Percentiles rank a stretch among this genome's conserved stretches.
Conservation (phyloP, 2,888 invertebrate genomes). For the Volucella zonaria region DNA sequence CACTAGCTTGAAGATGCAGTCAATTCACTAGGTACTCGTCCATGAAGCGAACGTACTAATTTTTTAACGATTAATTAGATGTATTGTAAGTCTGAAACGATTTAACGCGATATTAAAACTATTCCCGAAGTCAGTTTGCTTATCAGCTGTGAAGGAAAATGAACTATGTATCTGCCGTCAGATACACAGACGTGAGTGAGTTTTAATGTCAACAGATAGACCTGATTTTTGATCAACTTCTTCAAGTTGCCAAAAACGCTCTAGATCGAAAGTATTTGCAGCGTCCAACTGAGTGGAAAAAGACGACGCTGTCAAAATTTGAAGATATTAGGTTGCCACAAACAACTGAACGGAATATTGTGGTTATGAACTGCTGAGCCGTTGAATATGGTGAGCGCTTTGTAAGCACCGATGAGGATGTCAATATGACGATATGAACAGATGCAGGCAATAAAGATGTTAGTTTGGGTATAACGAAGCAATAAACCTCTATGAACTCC, state of each 20-base stretch:
- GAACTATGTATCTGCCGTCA: too few species aligned
- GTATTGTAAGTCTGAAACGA: not conserved
- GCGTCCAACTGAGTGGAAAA: not conserved
- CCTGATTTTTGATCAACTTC: slow-evolving; percentile 13
- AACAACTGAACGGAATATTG: too few species aligned
- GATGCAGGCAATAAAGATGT: too few species aligned
- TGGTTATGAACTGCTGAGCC: too few species aligned
- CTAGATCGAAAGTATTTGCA: slow-evolving; percentile 23
- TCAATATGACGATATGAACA: too few species aligned
- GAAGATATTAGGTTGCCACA: too few species aligned
- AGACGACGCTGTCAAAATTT: too few species aligned
- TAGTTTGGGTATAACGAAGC: too few species aligned
- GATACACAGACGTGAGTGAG: too few species aligned
- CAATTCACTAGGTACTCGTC: not conserved
- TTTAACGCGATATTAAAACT: not conserved
- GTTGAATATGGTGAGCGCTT: too few species aligned
- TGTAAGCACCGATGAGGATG: too few species aligned
- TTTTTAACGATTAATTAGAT: not conserved
- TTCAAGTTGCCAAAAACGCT: slow-evolving; percentile 48
- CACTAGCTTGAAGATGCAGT: not conserved
- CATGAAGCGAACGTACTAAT: not conserved
- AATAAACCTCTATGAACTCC: too few species aligned
- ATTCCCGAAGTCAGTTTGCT: not conserved
- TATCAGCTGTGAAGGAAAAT: slow-evolving; percentile 3
- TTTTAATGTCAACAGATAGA: not conserved